Base-by-base conservation (phyloP, 2,113 vertebrate species). In the Canis aureus region DNA sequence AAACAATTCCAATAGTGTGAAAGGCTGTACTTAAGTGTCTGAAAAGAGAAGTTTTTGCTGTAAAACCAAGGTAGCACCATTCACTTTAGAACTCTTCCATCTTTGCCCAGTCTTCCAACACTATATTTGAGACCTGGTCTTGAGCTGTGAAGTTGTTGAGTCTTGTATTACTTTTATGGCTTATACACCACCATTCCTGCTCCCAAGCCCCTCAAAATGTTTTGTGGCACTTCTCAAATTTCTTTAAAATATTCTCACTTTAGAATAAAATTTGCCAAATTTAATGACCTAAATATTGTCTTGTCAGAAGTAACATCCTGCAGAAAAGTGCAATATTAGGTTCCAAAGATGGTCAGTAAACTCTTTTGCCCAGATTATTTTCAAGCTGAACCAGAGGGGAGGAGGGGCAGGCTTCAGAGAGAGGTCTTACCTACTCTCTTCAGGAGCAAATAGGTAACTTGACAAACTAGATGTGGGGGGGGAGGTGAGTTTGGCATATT, bases 221-320 rank as follows among this genome's bases (percentile, higher is more conserved):
- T 97, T 83, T 51, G n/a, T 81, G 43, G 12, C 8, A 57, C 53
- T 78, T 89, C 66, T 91, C 59, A 94, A 69, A 92, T 90, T 64
- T 19, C 83, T 93, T 94, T 88, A 94, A 94, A 91, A 87, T 80
- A 87, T 3, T 67, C 51, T 95, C 32, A 38, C 9, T 35, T 93
- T 76, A 57, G 76, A 71, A 43, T 91, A 38, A 83, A 96, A 81
- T 91, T 35, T 62, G 38, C 76, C 19, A 23, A 43, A 60, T 78
- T 69, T 80, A 90, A 84, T 91, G 29, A 51, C 57, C 38, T 82
- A 53, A 82, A 4, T 71, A 25, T 78, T 93, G 95, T 84, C 69
- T 74, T 62, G 11, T 83, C 59, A 91, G 62, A 80, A 96, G 53
- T 66, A 95, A 51, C 20, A 49, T 22, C 11, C 11, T 71, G 4